Percentiles rank a stretch among this genome's conserved stretches.
phyloP scores from a whole-genome alignment of 2,113 vertebrate genomes.

The Coreoperca whiteheadi region DNA sequence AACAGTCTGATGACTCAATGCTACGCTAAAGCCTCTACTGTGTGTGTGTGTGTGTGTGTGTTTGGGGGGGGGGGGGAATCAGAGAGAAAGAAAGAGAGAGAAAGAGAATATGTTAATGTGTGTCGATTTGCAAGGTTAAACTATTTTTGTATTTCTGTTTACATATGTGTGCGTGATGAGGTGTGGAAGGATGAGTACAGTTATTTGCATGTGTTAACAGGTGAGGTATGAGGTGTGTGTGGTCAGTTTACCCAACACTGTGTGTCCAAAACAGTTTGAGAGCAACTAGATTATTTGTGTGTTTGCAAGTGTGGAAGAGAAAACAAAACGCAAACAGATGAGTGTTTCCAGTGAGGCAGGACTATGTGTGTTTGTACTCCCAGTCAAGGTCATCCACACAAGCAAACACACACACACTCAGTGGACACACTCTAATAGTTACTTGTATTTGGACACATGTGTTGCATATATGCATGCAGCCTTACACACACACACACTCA shows the following conservation, averaged over 20 bases:
- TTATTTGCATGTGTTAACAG: conserved; percentile 38
- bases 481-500: conserved; percentile 27
- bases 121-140: conserved; percentile 58
- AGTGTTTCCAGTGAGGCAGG: conserved; percentile 48
- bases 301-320: conserved; percentile 33
- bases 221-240: conserved; percentile 17
- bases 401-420: conserved; percentile 13
- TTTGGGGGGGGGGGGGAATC: conserved; percentile 25
- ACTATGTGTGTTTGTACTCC: conserved; percentile 37
- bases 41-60: conserved; percentile 47
- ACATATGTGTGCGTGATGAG: conserved; percentile 42
- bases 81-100: conserved; percentile 16
- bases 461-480: conserved; percentile 53
- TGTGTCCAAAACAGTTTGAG: conserved; percentile 29
- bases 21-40: conserved; percentile 43
- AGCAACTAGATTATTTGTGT: conserved; percentile 26
- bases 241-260: conserved; percentile 15
- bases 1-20: conserved; percentile 75
- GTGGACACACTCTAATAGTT: conserved; percentile 27
- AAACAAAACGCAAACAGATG: conserved; percentile 57
- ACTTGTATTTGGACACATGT: conserved; percentile 53
- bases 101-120: conserved; percentile 32
- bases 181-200: conserved; percentile 24
- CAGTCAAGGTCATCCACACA: conserved; percentile 58
- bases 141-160: conserved; percentile 54